Evolutionary conservation across 2,797 vertebrate species (phyloP).

Genomic region (Nyctibius grandis): DNA sequence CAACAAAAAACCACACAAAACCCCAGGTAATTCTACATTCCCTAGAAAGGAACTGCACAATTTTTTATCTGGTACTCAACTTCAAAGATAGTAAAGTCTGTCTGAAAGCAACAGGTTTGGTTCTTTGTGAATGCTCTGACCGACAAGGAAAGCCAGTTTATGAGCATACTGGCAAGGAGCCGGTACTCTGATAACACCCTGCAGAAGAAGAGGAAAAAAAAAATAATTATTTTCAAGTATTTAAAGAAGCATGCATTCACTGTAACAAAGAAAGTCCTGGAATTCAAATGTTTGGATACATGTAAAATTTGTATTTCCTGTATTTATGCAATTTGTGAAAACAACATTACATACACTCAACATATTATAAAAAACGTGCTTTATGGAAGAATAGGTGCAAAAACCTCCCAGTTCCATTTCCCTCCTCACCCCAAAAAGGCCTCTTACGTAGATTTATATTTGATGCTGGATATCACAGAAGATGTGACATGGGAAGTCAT

Average conservation of each 20-base stretch:
- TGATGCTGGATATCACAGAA: no score
- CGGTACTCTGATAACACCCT: conserved; percentile 93
- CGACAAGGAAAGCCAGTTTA: conserved; percentile 94
- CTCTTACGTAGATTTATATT: accelerated
- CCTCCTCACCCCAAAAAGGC: neutral
- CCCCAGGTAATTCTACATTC: neutral
- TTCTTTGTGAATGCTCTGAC: conserved; percentile 90
- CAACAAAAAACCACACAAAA: neutral
- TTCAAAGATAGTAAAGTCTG: conserved; percentile 87
- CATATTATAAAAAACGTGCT: neutral
- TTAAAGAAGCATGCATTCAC: neutral
- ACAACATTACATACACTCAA: neutral
- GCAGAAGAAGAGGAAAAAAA: neutral
- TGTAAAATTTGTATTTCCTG: neutral
- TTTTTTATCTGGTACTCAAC: neutral
- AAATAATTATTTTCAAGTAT: neutral
- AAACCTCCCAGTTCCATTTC: neutral
- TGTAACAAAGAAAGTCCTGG: neutral
- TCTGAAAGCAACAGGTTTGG: conserved; percentile 81
- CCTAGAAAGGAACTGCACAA: neutral
- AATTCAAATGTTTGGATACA: neutral
- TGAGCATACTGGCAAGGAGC: conserved; percentile 97
- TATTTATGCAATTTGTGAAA: neutral
- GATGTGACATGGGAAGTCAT: accelerated
- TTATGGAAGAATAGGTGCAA: neutral